Conservation (phyloP, 2,113 vertebrate species). For the Carollia perspicillata region DNA sequence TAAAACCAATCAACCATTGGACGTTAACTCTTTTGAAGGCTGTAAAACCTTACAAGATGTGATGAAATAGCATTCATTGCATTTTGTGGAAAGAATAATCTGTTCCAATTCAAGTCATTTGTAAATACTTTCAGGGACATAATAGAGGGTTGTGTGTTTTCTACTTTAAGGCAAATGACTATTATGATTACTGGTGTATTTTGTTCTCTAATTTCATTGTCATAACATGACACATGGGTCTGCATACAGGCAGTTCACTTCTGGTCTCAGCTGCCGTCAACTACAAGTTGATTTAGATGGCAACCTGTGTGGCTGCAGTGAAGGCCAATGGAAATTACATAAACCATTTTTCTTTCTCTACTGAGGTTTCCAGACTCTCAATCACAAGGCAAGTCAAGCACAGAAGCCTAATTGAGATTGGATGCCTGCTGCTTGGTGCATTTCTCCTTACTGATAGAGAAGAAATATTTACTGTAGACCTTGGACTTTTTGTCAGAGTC, state of each 20-base stretch:
- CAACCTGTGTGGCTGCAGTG: constrained; percentile 41
- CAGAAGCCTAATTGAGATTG: constrained; percentile 59
- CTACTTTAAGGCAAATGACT: constrained; percentile 40
- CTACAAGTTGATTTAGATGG: constrained; percentile 44
- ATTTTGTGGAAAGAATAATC: constrained; percentile 33
- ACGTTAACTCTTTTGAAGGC: constrained; percentile 56
- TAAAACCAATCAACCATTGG: constrained; percentile 56
- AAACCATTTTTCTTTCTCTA: constrained; percentile 59
- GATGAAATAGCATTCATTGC: constrained; percentile 48
- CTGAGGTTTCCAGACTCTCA: constrained; percentile 46
- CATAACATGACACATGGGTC: background rate
- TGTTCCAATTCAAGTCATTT: constrained; percentile 38
- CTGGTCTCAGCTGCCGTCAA: background rate
- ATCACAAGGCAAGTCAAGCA: constrained; percentile 49
- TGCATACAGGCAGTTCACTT: constrained; percentile 23
- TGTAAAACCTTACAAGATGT: constrained; percentile 47
- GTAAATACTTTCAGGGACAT: constrained; percentile 45
- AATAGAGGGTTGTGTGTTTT: background rate
- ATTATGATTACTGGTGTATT: constrained; percentile 38
- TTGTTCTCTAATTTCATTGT: constrained; percentile 44
- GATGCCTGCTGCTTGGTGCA: background rate
- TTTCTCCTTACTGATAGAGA: background rate
- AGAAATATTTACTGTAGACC: background rate
- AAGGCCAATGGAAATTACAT: constrained; percentile 52
- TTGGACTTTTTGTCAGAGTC: background rate